Evolutionary conservation across 2,113 vertebrate genomes (phyloP).

Genomic region (Rhinoderma darwinii): DNA sequence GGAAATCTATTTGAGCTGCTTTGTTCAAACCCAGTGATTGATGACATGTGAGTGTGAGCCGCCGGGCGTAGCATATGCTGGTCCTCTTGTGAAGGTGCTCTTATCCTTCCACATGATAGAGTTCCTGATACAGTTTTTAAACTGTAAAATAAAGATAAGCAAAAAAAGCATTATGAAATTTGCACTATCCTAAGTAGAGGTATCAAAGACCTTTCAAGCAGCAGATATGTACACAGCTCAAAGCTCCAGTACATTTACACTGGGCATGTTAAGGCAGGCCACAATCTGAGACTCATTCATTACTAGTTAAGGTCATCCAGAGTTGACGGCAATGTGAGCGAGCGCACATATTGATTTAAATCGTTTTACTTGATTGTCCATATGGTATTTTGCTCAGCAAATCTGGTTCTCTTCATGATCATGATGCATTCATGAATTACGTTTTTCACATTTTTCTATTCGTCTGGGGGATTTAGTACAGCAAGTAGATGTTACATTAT

Average conservation of each 20-base stretch:
- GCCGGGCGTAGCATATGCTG: neutral
- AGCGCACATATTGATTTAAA: neutral
- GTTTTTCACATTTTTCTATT: slow-evolving; percentile 2
- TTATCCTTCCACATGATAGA: neutral
- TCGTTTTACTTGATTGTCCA: neutral
- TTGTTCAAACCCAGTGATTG: neutral
- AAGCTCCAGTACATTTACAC: neutral
- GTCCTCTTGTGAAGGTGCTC: neutral
- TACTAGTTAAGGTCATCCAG: slow-evolving; percentile 39
- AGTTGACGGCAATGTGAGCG: slow-evolving; percentile 32
- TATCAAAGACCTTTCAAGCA: neutral
- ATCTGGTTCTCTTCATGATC: neutral
- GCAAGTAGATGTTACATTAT: neutral
- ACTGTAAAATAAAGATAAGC: neutral
- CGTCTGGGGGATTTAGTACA: neutral
- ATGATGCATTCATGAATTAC: neutral
- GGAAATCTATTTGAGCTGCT: neutral
- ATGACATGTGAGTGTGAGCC: neutral
- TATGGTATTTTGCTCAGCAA: slow-evolving; percentile 17
- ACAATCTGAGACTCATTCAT: slow-evolving; percentile 35
- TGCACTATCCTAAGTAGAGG: neutral
- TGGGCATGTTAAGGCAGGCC: slow-evolving; percentile 2
- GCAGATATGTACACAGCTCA: slow-evolving; percentile 3
- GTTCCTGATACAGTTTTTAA: neutral
- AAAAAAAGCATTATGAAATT: slow-evolving; percentile 1